Evolutionary conservation across 2,113 vertebrate genomes (phyloP).

Genomic region (Pycnonotus jocosus): DNA sequence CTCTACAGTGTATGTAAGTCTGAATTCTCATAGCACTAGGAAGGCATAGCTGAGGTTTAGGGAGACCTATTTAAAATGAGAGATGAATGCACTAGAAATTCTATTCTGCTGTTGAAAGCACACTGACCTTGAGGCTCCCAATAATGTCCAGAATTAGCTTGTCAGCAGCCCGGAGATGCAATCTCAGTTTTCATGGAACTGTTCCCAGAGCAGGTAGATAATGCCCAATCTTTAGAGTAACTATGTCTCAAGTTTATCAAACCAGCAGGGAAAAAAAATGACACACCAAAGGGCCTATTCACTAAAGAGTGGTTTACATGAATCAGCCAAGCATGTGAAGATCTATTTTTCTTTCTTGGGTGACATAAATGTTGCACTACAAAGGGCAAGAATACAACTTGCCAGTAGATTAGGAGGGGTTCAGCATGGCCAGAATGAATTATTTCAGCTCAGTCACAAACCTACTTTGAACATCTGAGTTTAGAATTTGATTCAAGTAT

Average conservation of each 20-base stretch:
- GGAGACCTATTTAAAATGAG: constrained; percentile 6
- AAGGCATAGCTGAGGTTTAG: not conserved
- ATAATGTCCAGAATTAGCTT: constrained; percentile 62
- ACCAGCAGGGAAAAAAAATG: not conserved
- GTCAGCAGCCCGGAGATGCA: constrained; percentile 53
- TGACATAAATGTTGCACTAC: constrained; percentile 42
- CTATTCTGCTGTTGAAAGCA: constrained; percentile 50
- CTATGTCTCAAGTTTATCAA: constrained; percentile 62
- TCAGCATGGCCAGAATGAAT: not conserved
- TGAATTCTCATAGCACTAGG: not conserved
- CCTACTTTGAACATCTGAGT: not conserved
- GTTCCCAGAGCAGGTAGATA: constrained; percentile 61
- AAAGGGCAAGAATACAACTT: constrained; percentile 19
- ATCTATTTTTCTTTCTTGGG: constrained; percentile 54
- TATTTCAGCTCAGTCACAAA: constrained; percentile 21
- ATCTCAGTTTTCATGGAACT: constrained; percentile 56
- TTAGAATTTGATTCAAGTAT: constrained; percentile 21
- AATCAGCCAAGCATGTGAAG: constrained; percentile 32
- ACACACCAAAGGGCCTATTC: constrained; percentile 56
- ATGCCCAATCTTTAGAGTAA: constrained; percentile 53
- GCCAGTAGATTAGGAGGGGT: not conserved
- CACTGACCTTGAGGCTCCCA: constrained; percentile 22
- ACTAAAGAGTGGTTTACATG: constrained; percentile 15
- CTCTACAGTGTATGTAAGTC: not conserved
- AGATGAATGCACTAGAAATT: constrained; percentile 46